Conservation (phyloP, 2,113 vertebrate species). For the Cololabis saira region DNA sequence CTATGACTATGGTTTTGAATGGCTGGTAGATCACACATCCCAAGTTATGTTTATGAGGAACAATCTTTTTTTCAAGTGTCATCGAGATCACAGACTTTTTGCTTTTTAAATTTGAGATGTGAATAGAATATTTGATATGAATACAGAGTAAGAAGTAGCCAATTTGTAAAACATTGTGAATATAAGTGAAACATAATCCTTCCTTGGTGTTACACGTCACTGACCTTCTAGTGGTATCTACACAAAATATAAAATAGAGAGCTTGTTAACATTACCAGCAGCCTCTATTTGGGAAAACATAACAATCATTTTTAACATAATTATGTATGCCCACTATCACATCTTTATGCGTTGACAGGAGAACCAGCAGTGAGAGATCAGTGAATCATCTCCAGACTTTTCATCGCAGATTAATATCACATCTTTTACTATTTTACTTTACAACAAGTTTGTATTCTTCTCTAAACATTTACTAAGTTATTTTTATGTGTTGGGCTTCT, state of each 20-base stretch:
- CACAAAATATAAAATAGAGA: conserved; percentile 1
- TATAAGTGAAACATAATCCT: background rate
- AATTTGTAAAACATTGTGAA: background rate
- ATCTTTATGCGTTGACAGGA: background rate
- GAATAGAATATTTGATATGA: conserved; percentile 1
- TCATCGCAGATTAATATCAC: no score
- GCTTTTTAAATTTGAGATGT: background rate
- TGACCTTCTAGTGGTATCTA: background rate
- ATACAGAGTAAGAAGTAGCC: background rate
- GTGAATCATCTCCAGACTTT: no score
- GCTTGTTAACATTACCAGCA: background rate
- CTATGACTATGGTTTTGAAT: no score
- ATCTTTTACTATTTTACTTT: no score
- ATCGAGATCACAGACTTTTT: background rate
- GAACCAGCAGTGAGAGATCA: no score
- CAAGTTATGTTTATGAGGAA: no score
- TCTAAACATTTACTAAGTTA: no score
- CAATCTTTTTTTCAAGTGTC: background rate
- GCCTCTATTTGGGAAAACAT: no score
- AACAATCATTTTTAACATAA: background rate
- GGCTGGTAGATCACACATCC: no score
- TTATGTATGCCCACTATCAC: background rate
- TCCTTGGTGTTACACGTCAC: background rate
- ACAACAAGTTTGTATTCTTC: no score
- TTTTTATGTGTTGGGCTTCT: no score